phyloP scores from a whole-genome alignment of 1,140 invertebrate genomes.

The Geopemphigus sp. region DNA sequence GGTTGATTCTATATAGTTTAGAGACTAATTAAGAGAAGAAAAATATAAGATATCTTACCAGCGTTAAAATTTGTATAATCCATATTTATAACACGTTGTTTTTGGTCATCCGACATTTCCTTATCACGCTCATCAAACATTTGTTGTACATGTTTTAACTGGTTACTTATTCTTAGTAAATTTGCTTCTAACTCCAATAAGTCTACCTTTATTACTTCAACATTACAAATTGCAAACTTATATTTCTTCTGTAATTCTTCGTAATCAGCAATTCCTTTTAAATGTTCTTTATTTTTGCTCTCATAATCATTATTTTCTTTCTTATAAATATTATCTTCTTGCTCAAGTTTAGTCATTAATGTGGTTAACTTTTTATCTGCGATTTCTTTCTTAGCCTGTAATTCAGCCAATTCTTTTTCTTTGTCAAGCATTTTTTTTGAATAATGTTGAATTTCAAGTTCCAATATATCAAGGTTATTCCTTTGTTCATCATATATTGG shows the following conservation, averaged over 20 bases:
- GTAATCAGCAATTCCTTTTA: slow-evolving; percentile 76
- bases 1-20: no score
- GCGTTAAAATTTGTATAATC: slow-evolving; percentile 51
- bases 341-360: neutral
- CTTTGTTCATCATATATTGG: slow-evolving; percentile 9
- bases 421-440: slow-evolving; percentile 56
- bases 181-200: neutral
- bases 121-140: neutral
- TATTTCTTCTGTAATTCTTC: slow-evolving; percentile 23
- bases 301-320: slow-evolving; percentile 66
- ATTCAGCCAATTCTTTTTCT: slow-evolving; percentile 60
- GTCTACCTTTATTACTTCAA: slow-evolving; percentile 55
- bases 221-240: slow-evolving; percentile 55
- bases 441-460: slow-evolving; percentile 32
- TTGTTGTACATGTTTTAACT: neutral
- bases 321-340: slow-evolving; percentile 53
- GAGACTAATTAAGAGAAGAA: no score
- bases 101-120: slow-evolving; percentile 18
- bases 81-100: slow-evolving; percentile 31
- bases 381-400: slow-evolving; percentile 59
- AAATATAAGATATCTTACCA: slow-evolving; percentile 50
- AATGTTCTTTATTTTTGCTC: slow-evolving; percentile 75
- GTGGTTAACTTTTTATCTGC: slow-evolving; percentile 57
- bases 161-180: neutral
- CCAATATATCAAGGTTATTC: slow-evolving; percentile 46